Evolutionary conservation across 2,888 invertebrate species (phyloP).

Genomic region (Drosophila infuscata): DNA sequence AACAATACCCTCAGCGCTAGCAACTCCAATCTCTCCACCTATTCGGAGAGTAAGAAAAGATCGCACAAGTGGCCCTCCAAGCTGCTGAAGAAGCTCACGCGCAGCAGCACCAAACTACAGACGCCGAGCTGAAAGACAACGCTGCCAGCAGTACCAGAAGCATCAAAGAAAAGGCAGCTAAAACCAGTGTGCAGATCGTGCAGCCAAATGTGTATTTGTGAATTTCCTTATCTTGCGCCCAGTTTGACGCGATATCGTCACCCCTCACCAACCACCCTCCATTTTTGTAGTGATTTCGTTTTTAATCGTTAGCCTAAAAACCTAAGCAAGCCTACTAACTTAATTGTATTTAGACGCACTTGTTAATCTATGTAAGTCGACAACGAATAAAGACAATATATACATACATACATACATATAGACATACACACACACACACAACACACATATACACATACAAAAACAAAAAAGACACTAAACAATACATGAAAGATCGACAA

Average conservation of each 20-base stretch:
- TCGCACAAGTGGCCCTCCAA: conserved; percentile 71
- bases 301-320: conserved; percentile 56
- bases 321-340: conserved; percentile 69
- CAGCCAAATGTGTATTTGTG: conserved; percentile 29
- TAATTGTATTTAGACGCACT: conserved; percentile 73
- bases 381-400: conserved; percentile 78
- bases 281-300: conserved; percentile 62
- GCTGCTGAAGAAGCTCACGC: conserved; percentile 74
- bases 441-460: conserved; percentile 3
- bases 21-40: conserved; percentile 68
- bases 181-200: conserved; percentile 10
- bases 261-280: conserved; percentile 49
- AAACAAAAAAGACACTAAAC: conserved; percentile 40
- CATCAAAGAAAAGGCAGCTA: conserved; percentile 2
- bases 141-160: background rate
- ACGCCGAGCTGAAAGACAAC: conserved; percentile 55
- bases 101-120: conserved; percentile 73
- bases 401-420: conserved; percentile 13
- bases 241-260: conserved; percentile 33
- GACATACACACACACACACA: conserved; percentile 13
- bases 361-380: conserved; percentile 76
- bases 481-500: conserved; percentile 17
- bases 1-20: conserved; percentile 63
- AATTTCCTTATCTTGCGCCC: conserved; percentile 53
- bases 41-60: conserved; percentile 71